Percentiles rank a stretch among this genome's conserved stretches.
Evolutionary conservation across 2,797 vertebrate species (phyloP).

Genomic region (Carcharodon carcharias): DNA sequence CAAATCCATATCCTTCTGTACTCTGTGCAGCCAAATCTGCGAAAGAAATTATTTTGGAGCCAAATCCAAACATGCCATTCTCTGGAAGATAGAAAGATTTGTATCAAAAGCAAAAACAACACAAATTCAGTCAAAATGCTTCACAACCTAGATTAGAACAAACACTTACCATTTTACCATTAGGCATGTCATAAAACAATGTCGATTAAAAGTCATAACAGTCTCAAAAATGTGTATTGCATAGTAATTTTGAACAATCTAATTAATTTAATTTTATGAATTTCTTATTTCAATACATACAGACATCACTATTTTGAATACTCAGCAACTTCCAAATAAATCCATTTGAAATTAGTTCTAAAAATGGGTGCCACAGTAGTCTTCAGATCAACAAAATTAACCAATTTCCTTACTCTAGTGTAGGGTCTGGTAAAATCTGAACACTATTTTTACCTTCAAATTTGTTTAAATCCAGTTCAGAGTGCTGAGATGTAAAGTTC

Average conservation of each 20-base stretch:
- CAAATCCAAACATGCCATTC: conserved; percentile 62
- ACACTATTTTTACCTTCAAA: background rate
- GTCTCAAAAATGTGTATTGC: background rate
- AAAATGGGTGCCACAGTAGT: background rate
- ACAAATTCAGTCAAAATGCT: background rate
- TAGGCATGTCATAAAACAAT: background rate
- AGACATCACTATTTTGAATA: background rate
- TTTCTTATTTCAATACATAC: background rate
- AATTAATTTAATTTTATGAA: background rate
- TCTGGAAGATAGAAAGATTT: conserved; percentile 50
- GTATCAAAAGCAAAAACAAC: background rate
- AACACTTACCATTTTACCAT: background rate
- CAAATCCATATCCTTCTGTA: conserved; percentile 79
- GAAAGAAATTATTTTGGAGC: conserved; percentile 67
- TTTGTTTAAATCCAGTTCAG: background rate
- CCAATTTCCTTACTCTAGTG: background rate
- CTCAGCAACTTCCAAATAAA: background rate
- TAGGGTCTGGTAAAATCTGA: background rate
- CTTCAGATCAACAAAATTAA: background rate
- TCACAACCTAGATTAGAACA: background rate
- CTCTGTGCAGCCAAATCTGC: conserved; percentile 77
- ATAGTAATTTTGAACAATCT: background rate
- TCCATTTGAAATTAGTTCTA: background rate
- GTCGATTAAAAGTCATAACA: background rate
- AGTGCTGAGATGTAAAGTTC: background rate